Conservation (phyloP, 2,113 vertebrate genomes). For the Echinops telfairi region DNA sequence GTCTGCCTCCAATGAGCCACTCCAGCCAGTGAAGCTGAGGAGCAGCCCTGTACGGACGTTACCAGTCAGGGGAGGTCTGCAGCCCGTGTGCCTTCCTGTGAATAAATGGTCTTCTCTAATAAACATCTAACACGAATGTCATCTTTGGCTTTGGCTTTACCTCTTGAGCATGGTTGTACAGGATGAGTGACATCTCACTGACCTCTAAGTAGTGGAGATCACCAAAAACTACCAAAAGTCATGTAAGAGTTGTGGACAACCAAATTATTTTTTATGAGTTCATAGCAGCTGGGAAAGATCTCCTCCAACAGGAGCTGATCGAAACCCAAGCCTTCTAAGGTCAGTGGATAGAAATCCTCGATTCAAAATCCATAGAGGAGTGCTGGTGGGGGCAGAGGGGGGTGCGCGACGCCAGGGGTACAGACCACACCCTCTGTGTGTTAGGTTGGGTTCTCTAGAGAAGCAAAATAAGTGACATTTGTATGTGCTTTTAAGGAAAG, state of each 20-base stretch:
- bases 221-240: neutral
- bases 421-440: too few relatives aligned
- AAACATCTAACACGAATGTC: neutral
- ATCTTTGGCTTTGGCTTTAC: neutral
- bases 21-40: neutral
- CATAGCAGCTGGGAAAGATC: neutral
- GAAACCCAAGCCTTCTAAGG: neutral
- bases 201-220: neutral
- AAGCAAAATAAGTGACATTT: too few relatives aligned
- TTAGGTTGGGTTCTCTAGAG: too few relatives aligned
- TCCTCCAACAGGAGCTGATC: neutral
- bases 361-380: too few relatives aligned
- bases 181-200: neutral
- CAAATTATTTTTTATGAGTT: neutral
- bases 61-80: neutral
- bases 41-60: neutral
- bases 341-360: neutral
- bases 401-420: too few relatives aligned
- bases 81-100: neutral
- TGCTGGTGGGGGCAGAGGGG: too few relatives aligned
- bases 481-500: too few relatives aligned
- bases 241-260: neutral
- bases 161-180: neutral
- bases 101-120: slow-evolving; percentile 4
- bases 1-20: neutral